Base-by-base conservation (phyloP, 1,140 invertebrate genomes). In the Aradophagus sp. region DNA sequence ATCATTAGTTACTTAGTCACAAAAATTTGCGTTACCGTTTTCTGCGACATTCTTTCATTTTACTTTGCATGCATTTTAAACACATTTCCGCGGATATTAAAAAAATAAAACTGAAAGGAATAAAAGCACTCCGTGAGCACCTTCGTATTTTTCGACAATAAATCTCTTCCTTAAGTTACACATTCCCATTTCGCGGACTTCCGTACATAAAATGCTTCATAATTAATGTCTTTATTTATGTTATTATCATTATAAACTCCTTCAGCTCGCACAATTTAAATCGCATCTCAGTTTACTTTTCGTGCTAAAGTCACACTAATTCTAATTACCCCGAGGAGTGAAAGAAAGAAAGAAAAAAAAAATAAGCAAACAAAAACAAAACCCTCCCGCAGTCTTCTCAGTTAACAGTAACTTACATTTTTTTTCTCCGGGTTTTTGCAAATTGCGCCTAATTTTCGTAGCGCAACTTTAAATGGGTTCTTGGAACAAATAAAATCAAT, bases 171-270 rank as follows among this genome's bases (percentile, higher is more conserved):
- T 39, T 39, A 55, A 55, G 31, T n/a, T n/a, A n/a, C 41, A 47
- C 15, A 63, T 53, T 47, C 19, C 39, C 50, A 47, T 47, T 55
- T 47, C 15, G 11, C 32, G 15, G 34, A 39, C 12, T 52, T 42
- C 13, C 27, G 31, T 52, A 26, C 61, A 39, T 39, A 55, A 65
- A 47, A 39, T 27, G 32, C 26, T 55, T 53, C 55, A 53, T 65
- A 65, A 65, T 65, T 55, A 47, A 55, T 65, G 41, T 65, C 47
- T 65, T 55, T 55, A 53, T 65, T 65, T 52, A 63, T 53, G 38
- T 65, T 50, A n/a, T n/a, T n/a, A n/a, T 39, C 48, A 38, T 55
- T 63, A 63, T 42, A 47, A 63, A 63, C 59, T 63, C 23, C 34
- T 63, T 53, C 12, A 11, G 23, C 48, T 38, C 16, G 17, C 17